A percentile compares a stretch with the other conserved stretches of the same genome.
Evolutionary conservation across 2,888 invertebrate genomes (phyloP).

Genomic region (Nasonia oneida): DNA sequence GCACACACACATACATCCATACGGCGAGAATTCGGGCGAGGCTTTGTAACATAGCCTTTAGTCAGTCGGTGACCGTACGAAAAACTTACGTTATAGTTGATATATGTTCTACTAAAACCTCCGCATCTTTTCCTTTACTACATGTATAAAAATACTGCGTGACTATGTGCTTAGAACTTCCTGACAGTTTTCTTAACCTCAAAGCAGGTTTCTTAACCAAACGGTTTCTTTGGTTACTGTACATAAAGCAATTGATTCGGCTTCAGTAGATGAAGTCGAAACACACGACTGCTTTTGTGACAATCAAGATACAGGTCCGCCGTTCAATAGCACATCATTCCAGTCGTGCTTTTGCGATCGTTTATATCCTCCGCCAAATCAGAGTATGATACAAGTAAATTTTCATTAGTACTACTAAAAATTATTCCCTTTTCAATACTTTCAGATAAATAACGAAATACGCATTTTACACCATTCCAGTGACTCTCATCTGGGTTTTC

Average conservation of each 20-base stretch:
- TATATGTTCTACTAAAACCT: neutral
- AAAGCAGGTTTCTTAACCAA: constrained; percentile 3
- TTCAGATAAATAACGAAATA: constrained; percentile 1
- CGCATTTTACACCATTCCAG: constrained; percentile 22
- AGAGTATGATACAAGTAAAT: constrained; percentile 1
- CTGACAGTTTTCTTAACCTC: neutral
- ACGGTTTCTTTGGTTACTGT: constrained; percentile 3
- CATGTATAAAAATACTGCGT: constrained; percentile 2
- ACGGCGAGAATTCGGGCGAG: no score
- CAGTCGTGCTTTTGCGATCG: neutral
- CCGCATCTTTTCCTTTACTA: neutral
- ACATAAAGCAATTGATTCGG: constrained; percentile 14
- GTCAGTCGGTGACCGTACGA: no score
- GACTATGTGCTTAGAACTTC: neutral
- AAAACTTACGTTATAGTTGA: no score
- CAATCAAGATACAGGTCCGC: constrained; percentile 17
- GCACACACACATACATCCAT: no score
- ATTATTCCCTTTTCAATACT: neutral
- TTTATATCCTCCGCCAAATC: constrained; percentile 42
- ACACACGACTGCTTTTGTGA: constrained; percentile 12
- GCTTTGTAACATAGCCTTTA: no score
- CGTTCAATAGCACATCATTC: constrained; percentile 1
- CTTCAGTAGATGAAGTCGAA: neutral
- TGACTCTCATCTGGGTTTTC: constrained; percentile 21
- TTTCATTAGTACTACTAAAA: neutral